These are phyloP conservation scores for Leptobrachium ailaonicum DNA, from an alignment of 2,113 vertebrate species.

Conservation along the genomic window DNA sequence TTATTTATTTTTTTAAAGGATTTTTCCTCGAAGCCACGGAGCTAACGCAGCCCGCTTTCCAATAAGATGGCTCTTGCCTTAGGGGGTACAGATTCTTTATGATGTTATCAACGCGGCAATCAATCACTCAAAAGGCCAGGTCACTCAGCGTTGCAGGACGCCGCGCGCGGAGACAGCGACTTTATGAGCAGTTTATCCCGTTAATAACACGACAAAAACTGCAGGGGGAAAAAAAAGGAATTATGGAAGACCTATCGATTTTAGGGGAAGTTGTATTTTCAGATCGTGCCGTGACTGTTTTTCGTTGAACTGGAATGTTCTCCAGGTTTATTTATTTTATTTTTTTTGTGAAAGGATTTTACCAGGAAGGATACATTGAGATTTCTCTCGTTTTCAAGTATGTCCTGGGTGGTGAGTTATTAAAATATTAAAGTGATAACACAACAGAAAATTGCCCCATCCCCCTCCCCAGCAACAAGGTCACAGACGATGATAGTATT, in stretches of 20 bases:
- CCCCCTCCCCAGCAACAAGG: no score
- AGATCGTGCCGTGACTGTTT: neutral
- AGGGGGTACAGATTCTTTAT: constrained; percentile 36
- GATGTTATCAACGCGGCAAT: constrained; percentile 39
- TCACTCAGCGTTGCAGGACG: constrained; percentile 15
- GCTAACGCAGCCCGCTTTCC: constrained; percentile 25
- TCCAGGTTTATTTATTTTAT: no score
- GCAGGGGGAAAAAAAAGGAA: neutral
- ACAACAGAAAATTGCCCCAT: no score
- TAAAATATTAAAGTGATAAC: no score
- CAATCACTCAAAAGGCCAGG: constrained; percentile 40
- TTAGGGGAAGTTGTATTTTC: neutral
- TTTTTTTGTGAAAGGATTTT: no score
- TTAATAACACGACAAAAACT: constrained; percentile 17
- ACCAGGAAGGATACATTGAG: no score
- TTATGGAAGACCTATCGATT: neutral
- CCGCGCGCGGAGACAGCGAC: neutral
- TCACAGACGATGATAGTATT: no score
- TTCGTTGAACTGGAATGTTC: neutral
- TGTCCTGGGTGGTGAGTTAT: no score
- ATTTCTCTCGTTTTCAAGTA: no score
- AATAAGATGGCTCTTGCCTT: constrained; percentile 31
- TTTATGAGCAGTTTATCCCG: constrained; percentile 28
- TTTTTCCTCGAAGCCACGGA: neutral
- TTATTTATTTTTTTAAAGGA: neutral